Conservation (phyloP, 1,140 invertebrate genomes). For the Penaeus indicus region DNA sequence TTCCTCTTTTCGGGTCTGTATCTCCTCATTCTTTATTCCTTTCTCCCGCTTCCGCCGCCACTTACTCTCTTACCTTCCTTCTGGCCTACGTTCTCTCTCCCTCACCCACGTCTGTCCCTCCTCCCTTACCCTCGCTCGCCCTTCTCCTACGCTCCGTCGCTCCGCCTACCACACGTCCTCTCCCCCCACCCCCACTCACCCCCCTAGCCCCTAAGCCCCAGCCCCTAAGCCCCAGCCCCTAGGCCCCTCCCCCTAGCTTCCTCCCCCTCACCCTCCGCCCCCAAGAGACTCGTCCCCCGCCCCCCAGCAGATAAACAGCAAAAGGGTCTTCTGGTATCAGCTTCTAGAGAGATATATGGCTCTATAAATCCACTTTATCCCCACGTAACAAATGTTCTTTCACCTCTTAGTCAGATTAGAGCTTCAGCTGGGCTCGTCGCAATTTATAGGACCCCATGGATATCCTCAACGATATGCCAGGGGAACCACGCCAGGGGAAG, state of each 20-base stretch:
- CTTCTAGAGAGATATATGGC: constrained; percentile 60
- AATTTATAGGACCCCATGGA: constrained; percentile 59
- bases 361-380: constrained; percentile 65
- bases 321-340: constrained; percentile 59
- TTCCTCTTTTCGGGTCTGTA: too few relatives aligned
- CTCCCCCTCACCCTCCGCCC: neutral
- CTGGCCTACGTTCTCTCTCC: neutral
- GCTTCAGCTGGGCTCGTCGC: constrained; percentile 55
- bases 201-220: neutral
- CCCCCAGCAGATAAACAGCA: constrained; percentile 60
- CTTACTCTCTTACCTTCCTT: neutral
- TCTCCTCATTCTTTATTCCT: neutral
- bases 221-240: neutral
- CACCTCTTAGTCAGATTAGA: constrained; percentile 65
- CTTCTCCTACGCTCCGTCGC: neutral
- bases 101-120: neutral
- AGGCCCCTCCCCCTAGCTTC: neutral
- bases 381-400: constrained; percentile 64
- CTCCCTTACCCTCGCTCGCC: neutral
- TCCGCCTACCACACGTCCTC: neutral
- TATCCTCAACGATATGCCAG: neutral
- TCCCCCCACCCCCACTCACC: neutral
- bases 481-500: too few relatives aligned
- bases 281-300: neutral
- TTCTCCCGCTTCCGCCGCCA: too few relatives aligned